Conservation (phyloP, 2,113 vertebrate species). For the Paratilapia polleni region DNA sequence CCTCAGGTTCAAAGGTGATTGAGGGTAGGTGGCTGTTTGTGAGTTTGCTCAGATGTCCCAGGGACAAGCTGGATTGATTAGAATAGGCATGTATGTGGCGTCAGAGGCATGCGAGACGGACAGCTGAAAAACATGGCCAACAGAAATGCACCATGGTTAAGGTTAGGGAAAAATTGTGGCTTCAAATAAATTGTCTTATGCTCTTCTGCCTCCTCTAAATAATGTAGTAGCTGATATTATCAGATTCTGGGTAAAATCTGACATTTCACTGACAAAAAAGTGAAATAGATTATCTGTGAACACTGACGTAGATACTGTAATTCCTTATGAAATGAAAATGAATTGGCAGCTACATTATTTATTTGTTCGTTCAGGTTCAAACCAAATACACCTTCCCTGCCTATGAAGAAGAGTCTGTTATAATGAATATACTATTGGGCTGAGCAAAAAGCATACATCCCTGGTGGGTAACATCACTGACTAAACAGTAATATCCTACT, state of each 20-base stretch:
- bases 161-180: neutral
- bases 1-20: neutral
- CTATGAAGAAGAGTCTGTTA: neutral
- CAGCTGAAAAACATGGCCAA: neutral
- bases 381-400: neutral
- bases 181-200: neutral
- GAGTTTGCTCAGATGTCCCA: neutral
- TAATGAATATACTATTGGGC: neutral
- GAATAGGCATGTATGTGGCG: neutral
- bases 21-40: neutral
- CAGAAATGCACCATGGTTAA: neutral
- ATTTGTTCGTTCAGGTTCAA: neutral
- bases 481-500: neutral
- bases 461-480: constrained; percentile 1
- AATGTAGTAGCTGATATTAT: neutral
- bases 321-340: neutral
- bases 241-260: neutral
- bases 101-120: neutral
- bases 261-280: neutral
- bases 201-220: neutral
- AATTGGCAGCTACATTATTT: neutral
- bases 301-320: neutral
- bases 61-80: neutral
- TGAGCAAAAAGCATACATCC: neutral
- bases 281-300: neutral